These are phyloP conservation scores for Allacma fusca DNA, from an alignment of 2,888 invertebrate species.

Conservation along the genomic window DNA sequence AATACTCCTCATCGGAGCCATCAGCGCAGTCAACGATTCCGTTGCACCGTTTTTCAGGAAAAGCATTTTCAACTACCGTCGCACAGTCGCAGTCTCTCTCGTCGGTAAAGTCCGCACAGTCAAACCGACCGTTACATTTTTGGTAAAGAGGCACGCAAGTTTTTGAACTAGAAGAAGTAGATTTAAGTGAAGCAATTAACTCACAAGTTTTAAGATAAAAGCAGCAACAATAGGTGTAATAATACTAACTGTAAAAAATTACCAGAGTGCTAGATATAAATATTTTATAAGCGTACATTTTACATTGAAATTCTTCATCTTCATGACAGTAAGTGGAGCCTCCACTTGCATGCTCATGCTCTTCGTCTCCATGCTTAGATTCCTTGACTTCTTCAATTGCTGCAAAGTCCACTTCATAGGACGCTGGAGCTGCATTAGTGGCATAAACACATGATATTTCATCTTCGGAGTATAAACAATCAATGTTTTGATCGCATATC, in stretches of 20 bases:
- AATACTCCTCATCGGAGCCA: constrained; percentile 31
- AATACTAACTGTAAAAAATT: not conserved
- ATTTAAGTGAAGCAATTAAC: too few species aligned
- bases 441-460: constrained; percentile 72
- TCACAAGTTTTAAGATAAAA: too few species aligned
- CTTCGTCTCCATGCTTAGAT: constrained; percentile 24
- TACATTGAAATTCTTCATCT: constrained; percentile 40
- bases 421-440: not conserved
- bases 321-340: constrained; percentile 34
- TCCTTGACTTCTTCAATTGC: constrained; percentile 28
- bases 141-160: constrained; percentile 27
- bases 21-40: constrained; percentile 75
- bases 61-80: constrained; percentile 25
- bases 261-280: too few species aligned
- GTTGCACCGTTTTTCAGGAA: constrained; percentile 71
- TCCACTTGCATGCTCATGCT: constrained; percentile 24
- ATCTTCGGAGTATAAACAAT: constrained; percentile 80
- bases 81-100: constrained; percentile 35
- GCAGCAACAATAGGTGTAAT: too few species aligned
- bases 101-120: constrained; percentile 43
- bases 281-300: constrained; percentile 29
- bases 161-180: constrained; percentile 27
- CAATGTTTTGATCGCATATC: constrained; percentile 76
- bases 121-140: constrained; percentile 26
- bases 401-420: constrained; percentile 19